phyloP scores from a whole-genome alignment of 2,888 invertebrate species.

The Willowsia nigromaculata region DNA sequence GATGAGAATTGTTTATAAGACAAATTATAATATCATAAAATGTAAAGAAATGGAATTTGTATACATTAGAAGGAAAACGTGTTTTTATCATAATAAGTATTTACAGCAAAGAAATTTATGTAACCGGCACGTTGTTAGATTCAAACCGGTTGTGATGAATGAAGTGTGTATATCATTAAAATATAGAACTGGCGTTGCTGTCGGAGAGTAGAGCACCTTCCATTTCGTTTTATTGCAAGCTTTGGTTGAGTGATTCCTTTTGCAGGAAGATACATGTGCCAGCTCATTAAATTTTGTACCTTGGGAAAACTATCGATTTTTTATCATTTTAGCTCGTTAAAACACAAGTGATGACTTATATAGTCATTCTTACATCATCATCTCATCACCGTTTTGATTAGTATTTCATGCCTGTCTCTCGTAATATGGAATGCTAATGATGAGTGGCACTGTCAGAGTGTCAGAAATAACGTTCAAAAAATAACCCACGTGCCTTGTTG shows the following conservation, averaged over 20 bases:
- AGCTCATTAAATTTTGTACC: conserved; percentile 5
- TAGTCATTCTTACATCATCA: neutral
- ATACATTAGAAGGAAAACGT: too few species aligned
- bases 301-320: neutral
- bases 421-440: neutral
- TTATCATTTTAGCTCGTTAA: neutral
- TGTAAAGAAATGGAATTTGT: too few species aligned
- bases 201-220: too few species aligned
- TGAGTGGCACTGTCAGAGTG: neutral
- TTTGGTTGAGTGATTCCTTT: neutral
- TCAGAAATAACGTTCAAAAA: neutral
- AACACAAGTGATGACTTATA: neutral
- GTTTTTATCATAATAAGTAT: too few species aligned
- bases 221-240: neutral
- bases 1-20: too few species aligned
- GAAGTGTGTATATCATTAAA: too few species aligned
- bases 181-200: too few species aligned
- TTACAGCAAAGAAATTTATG: too few species aligned
- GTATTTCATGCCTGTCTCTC: neutral
- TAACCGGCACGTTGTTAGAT: too few species aligned
- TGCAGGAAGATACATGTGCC: neutral
- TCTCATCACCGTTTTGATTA: neutral
- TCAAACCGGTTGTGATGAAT: too few species aligned
- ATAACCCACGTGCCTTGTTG: neutral
- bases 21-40: too few species aligned